Base-by-base conservation (phyloP, 2,888 invertebrate genomes). In the Pediacus dermestoides region DNA sequence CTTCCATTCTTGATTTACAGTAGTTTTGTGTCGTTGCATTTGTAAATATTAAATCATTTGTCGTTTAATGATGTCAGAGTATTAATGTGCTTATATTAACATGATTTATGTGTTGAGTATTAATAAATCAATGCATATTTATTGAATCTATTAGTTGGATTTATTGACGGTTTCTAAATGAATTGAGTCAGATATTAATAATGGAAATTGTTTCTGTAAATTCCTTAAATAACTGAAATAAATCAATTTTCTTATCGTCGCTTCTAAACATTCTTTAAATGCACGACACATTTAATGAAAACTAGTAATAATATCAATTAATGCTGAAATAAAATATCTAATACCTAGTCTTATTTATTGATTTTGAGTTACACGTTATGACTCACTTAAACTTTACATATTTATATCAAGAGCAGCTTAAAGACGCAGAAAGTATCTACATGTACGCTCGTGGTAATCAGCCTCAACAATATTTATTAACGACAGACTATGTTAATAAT, bases 111-210 rank as follows among this genome's bases (percentile, higher is more conserved):
- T 35, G 39, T 40, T 36, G 44, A 33, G 43, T 44, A 51, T 53
- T 53, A 48, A 57, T 58, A 58, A 57, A 58, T 58, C 58, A 57
- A 50, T 48, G 44, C 48, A 51, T 50, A 55, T 57, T 57, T 57
- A 56, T 56, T 50, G 42, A 44, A 46, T 44, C 46, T 44, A 52
- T 52, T 55, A 50, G 44, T 34, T 46, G 39, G 40, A 50, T 53
- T 45, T 52, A 52, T 54, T 46, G 53, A 54, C 54, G 46, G 47
- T 46, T 44, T 52, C 42, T 44, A 44, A 51, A 47, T 51, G 51
- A 51, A 50, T 48, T 46, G 37, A 44, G 26, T 41, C 15, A 32
- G 39, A 40, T 50, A 50, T 50, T 46, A 45, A 37, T 49, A 48
- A 45, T 50, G 42, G 42, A 44, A 43, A 48, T 48, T 46, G 43